Evolutionary conservation across 2,797 vertebrate genomes (phyloP).

Genomic region (Epinephelus awoara): DNA sequence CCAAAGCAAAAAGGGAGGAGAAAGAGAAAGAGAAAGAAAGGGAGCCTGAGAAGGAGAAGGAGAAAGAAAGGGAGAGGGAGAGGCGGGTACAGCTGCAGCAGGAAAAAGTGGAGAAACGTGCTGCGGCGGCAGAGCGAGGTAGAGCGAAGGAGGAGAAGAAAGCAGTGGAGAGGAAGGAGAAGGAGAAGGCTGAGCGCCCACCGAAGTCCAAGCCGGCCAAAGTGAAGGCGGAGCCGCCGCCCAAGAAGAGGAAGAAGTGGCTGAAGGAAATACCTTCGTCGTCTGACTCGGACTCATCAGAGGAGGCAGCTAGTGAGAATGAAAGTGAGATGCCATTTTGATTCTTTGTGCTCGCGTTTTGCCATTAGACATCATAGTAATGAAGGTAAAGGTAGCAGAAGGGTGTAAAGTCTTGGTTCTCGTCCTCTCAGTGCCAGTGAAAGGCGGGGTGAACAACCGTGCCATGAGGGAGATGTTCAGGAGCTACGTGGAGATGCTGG

Average conservation of each 20-base stretch:
- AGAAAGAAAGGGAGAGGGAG: conserved; percentile 61
- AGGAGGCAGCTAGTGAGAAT: conserved; percentile 91
- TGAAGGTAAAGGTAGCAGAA: not conserved
- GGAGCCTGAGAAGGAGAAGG: conserved; percentile 68
- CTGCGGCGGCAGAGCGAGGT: conserved; percentile 59
- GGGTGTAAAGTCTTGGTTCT: not conserved
- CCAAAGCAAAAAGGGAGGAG: conserved; percentile 66
- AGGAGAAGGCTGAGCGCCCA: conserved; percentile 73
- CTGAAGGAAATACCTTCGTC: conserved; percentile 92
- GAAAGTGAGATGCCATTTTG: conserved; percentile 81
- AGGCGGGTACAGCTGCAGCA: conserved; percentile 72
- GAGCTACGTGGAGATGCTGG: conserved; percentile 96
- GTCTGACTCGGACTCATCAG: conserved; percentile 92
- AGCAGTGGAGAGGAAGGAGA: conserved; percentile 74
- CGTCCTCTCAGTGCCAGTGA: conserved; percentile 79
- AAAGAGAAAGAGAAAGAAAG: conserved; percentile 71
- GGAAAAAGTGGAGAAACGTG: conserved; percentile 76
- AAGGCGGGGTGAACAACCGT: conserved; percentile 90
- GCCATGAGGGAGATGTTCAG: conserved; percentile 97
- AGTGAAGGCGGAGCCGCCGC: conserved; percentile 86
- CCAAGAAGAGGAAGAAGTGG: conserved; percentile 95
- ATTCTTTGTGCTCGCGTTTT: not conserved
- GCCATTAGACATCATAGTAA: not conserved
- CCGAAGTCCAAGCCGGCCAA: conserved; percentile 84
- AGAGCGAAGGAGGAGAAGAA: conserved; percentile 80